Conservation (phyloP, 2,113 vertebrate genomes). For the Athene cunicularia region DNA sequence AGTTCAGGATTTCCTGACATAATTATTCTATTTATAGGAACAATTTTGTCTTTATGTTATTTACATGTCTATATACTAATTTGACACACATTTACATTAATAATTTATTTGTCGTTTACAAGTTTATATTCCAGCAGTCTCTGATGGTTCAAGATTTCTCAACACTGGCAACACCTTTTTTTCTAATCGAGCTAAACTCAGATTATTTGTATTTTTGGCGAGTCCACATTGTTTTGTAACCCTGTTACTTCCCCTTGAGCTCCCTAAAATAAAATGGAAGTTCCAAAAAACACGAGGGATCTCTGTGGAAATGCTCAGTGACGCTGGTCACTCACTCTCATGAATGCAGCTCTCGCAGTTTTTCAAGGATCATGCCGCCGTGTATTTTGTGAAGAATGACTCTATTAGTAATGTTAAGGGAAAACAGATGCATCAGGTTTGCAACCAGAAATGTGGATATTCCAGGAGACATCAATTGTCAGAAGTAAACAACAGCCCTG, state of each 20-base stretch:
- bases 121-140: neutral
- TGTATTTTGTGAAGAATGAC: neutral
- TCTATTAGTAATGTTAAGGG: conserved; percentile 10
- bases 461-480: conserved; percentile 51
- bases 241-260: neutral
- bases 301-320: neutral
- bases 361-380: fast-evolving
- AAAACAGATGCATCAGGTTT: conserved; percentile 39
- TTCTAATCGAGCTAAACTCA: neutral
- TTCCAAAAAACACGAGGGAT: neutral
- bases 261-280: neutral
- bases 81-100: neutral
- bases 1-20: neutral
- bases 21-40: neutral
- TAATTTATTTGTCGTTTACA: neutral
- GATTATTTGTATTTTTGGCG: neutral
- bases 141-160: neutral
- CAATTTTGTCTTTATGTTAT: neutral
- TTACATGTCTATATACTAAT: neutral
- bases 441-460: neutral
- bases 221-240: neutral
- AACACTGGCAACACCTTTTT: neutral
- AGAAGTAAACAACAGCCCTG: conserved; percentile 48
- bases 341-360: neutral
- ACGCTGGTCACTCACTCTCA: neutral